Evolutionary conservation across 2,113 vertebrate genomes (phyloP), one percentile per base, ranked within the genome.

Genomic region (Diphyllodes magnificus): DNA sequence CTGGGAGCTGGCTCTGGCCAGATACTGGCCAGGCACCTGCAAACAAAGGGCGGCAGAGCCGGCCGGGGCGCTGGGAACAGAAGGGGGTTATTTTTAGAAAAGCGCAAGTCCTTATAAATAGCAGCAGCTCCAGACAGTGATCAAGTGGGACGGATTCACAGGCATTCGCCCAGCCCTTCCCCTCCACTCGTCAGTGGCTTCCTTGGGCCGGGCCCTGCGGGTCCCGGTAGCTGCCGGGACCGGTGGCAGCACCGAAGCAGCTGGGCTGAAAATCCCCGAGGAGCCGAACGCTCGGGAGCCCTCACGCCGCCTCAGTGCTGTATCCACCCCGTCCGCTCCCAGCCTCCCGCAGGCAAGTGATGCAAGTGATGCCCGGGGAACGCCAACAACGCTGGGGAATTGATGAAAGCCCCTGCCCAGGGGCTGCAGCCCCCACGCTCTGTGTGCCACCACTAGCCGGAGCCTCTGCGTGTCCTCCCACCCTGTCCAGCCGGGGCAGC

Each of bases 31-130:
- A 0, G 64, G 65, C 50, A 85, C 70, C 31, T 53, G 54, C 6
- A 13, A 47, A 63, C 80, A 47, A 54, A 94, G 63, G 21, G 7
- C 1, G 1, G 72, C 91, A 35, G 86, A 76, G 82, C 44, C 2
- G 1, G 70, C 47, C 3, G 0, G 61, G 85, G 56, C 4, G 1
- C 85, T 3, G 2, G 53, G 86, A 64, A 20, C 76, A 73, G 79
- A 4, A 1, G 14, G n/a, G 31, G 28, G 50, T n/a, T 93, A 92
- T 94, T 93, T 97, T 93, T 88, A 90, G 95, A 69, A 37, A 37
- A 80, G 63, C 18, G 9, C 61, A 37, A 82, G 66, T 40, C 88
- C 47, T 69, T 95, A 94, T 93, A 93, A 96, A 94, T 93, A 94
- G 94, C 90, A 88, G 68, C 93, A 69, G 50, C 90, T 93, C 64